phyloP scores from a whole-genome alignment of 2,888 invertebrate genomes.

The Asteroscopus sphinx region DNA sequence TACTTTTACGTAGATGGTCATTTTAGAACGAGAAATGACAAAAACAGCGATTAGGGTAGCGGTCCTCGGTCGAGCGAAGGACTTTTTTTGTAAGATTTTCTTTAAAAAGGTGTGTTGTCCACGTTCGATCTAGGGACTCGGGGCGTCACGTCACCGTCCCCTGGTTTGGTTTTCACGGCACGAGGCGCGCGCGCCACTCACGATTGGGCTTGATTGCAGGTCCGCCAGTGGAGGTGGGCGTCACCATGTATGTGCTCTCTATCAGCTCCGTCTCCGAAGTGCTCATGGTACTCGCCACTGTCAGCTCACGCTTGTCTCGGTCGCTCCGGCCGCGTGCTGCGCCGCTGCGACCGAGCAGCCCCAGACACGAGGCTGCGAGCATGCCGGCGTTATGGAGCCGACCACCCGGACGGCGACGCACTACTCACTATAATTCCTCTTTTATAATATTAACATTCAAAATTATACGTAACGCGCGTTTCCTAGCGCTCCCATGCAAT shows the following conservation, averaged over 20 bases:
- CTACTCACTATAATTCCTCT: slow-evolving; percentile 51
- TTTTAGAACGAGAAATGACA: slow-evolving; percentile 63
- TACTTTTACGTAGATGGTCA: slow-evolving; percentile 74
- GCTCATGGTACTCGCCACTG: slow-evolving; percentile 95
- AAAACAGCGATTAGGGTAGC: slow-evolving; percentile 62
- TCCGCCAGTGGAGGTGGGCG: slow-evolving; percentile 99
- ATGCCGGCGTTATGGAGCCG: slow-evolving; percentile 72
- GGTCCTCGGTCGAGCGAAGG: slow-evolving; percentile 70
- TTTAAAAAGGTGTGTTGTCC: slow-evolving; percentile 33
- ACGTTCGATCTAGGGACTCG: slow-evolving; percentile 69
- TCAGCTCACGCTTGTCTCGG: slow-evolving; percentile 88
- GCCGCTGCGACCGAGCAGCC: slow-evolving; percentile 87
- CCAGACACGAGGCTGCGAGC: slow-evolving; percentile 89
- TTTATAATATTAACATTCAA: slow-evolving; percentile 10
- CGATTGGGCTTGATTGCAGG: slow-evolving; percentile 93
- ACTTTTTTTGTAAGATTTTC: slow-evolving; percentile 23
- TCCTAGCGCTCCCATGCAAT: slow-evolving; percentile 35
- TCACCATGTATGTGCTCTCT: slow-evolving; percentile 99
- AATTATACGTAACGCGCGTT: slow-evolving; percentile 7
- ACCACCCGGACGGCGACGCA: slow-evolving; percentile 65
- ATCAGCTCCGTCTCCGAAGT: slow-evolving; percentile 99
- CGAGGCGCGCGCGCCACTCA: slow-evolving; percentile 79
- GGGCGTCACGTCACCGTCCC: slow-evolving; percentile 72
- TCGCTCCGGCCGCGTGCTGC: slow-evolving; percentile 75
- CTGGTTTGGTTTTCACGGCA: slow-evolving; percentile 86